These are phyloP conservation scores for Bibio marci DNA, from an alignment of 2,888 invertebrate genomes.

Conservation along the genomic window DNA sequence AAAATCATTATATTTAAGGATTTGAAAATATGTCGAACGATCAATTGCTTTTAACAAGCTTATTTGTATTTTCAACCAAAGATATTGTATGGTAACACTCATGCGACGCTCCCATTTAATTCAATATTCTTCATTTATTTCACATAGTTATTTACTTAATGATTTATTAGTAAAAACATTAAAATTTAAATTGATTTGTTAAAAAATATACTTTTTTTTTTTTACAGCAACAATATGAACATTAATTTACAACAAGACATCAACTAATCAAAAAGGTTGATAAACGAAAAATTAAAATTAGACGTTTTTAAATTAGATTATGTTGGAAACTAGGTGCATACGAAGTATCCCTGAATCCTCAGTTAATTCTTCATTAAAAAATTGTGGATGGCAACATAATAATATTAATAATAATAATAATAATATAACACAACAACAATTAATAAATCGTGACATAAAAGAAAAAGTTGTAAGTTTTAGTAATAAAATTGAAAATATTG, in stretches of 20 bases:
- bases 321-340: conserved; percentile 57
- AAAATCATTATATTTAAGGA: too few species aligned
- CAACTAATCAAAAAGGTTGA: too few species aligned
- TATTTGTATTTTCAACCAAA: too few species aligned
- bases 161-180: too few species aligned
- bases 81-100: too few species aligned
- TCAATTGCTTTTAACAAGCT: too few species aligned
- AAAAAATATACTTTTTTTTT: background rate
- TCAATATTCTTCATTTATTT: too few species aligned
- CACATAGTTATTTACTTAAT: too few species aligned
- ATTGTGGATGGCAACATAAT: conserved; percentile 17
- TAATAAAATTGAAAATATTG: conserved; percentile 17
- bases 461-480: conserved; percentile 3
- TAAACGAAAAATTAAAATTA: background rate
- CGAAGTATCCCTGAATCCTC: conserved; percentile 48
- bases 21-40: too few species aligned
- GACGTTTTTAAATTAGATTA: conserved; percentile 32
- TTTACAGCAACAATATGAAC: background rate
- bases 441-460: background rate
- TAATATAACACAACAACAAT: conserved; percentile 12
- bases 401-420: conserved; percentile 17
- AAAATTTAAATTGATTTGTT: too few species aligned
- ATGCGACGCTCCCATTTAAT: too few species aligned
- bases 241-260: too few species aligned
- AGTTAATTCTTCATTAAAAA: conserved; percentile 14